These are phyloP conservation scores for Syngnathus floridae DNA, from an alignment of 2,113 vertebrate genomes.

Conservation along the genomic window DNA sequence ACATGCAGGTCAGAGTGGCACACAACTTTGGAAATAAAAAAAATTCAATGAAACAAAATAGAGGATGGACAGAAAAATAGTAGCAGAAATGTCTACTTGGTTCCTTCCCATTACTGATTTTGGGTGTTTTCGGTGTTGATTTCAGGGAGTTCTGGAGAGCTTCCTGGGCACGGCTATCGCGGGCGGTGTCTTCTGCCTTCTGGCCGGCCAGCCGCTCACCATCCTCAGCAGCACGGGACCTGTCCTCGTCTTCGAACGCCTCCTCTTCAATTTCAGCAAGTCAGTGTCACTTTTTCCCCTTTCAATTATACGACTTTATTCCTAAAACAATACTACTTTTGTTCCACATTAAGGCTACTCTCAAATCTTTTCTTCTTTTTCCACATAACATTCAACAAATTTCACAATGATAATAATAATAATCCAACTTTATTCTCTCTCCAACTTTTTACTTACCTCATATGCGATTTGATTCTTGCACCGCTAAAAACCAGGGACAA, in stretches of 20 bases:
- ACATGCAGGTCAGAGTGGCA: conserved; percentile 88
- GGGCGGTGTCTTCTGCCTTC: conserved; percentile 87
- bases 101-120: background rate
- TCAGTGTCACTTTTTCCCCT: conserved; percentile 45
- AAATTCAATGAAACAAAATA: no score
- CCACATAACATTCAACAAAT: no score
- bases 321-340: no score
- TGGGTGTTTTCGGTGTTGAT: background rate
- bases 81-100: background rate
- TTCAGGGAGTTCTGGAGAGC: conserved; percentile 93
- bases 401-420: no score
- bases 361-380: no score
- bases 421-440: no score
- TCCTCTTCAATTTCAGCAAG: conserved; percentile 98
- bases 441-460: no score
- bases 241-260: conserved; percentile 92
- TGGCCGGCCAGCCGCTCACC: conserved; percentile 89
- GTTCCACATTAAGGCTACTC: no score
- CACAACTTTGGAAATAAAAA: background rate
- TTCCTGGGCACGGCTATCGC: conserved; percentile 91
- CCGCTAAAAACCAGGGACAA: conserved; percentile 75
- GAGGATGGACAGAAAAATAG: no score
- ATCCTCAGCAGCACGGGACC: conserved; percentile 97
- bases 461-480: no score
- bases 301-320: background rate